phyloP scores from a whole-genome alignment of 2,888 invertebrate genomes.

The Caenorhabditis angaria region DNA sequence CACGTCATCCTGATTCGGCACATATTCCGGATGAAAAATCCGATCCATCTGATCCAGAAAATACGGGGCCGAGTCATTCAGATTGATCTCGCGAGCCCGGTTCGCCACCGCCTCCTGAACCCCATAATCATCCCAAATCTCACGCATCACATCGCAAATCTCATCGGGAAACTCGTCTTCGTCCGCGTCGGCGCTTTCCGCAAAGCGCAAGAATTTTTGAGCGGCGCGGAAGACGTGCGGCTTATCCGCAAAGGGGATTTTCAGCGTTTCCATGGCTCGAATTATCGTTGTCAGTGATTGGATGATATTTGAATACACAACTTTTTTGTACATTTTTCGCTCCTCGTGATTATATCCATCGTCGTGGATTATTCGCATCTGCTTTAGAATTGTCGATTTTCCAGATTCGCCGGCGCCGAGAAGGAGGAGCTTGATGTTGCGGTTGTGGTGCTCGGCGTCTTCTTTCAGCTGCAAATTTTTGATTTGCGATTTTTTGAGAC shows the following conservation, averaged over 20 bases:
- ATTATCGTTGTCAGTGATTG: background rate
- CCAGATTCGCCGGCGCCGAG: slow-evolving; percentile 46
- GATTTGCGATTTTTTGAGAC: too few relatives aligned
- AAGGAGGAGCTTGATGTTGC: slow-evolving; percentile 28
- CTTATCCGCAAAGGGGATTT: background rate
- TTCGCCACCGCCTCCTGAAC: background rate
- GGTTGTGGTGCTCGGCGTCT: slow-evolving; percentile 14
- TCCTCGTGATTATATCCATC: slow-evolving; percentile 33
- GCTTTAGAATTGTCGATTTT: slow-evolving; percentile 38
- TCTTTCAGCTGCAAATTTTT: too few relatives aligned
- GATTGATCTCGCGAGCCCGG: slow-evolving; percentile 38
- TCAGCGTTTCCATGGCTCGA: background rate
- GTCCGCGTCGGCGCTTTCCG: background rate
- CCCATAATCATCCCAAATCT: background rate
- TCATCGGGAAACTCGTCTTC: background rate
- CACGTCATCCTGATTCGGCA: slow-evolving; percentile 44
- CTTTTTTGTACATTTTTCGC: slow-evolving; percentile 21
- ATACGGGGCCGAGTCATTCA: slow-evolving; percentile 45
- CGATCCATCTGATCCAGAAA: slow-evolving; percentile 37
- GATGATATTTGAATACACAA: slow-evolving; percentile 39
- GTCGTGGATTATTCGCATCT: slow-evolving; percentile 45
- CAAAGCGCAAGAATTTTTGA: background rate
- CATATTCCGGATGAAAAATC: slow-evolving; percentile 29
- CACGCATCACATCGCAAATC: background rate
- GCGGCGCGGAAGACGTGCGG: background rate